These are phyloP conservation scores for Climacteris rufus DNA, from an alignment of 2,113 vertebrate species.

Conservation along the genomic window DNA sequence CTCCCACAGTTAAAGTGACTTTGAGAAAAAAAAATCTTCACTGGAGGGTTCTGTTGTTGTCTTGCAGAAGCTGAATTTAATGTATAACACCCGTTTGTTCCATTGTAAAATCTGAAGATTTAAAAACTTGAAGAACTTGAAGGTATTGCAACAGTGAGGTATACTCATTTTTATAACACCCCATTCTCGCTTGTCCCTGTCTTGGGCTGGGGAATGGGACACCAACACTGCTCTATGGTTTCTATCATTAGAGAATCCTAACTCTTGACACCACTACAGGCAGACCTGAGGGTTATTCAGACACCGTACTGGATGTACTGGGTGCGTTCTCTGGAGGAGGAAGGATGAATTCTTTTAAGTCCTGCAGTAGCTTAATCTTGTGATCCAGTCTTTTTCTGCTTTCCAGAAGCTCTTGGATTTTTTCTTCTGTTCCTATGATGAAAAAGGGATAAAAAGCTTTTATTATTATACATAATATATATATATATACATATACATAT, in stretches of 20 bases:
- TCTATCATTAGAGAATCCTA: neutral
- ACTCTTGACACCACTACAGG: neutral
- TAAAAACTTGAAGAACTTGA: neutral
- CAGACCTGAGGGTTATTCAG: neutral
- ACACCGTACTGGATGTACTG: constrained; percentile 10
- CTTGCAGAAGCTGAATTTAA: neutral
- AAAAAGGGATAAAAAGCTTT: neutral
- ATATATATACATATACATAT: too few species aligned
- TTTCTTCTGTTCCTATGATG: constrained; percentile 48
- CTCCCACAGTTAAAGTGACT: neutral
- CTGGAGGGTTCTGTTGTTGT: neutral
- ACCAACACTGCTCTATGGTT: neutral
- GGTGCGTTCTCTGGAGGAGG: neutral
- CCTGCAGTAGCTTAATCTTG: constrained; percentile 55
- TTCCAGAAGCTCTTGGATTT: constrained; percentile 57
- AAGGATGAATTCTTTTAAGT: constrained; percentile 31
- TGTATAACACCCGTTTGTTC: neutral
- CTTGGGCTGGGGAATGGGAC: neutral
- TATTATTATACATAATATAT: neutral
- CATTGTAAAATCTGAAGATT: neutral
- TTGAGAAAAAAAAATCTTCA: neutral
- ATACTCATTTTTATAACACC: neutral
- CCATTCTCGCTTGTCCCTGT: neutral
- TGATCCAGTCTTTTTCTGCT: constrained; percentile 48
- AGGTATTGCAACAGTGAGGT: neutral